Base-by-base conservation (phyloP, 2,113 vertebrate species). In the Anolis carolinensis region DNA sequence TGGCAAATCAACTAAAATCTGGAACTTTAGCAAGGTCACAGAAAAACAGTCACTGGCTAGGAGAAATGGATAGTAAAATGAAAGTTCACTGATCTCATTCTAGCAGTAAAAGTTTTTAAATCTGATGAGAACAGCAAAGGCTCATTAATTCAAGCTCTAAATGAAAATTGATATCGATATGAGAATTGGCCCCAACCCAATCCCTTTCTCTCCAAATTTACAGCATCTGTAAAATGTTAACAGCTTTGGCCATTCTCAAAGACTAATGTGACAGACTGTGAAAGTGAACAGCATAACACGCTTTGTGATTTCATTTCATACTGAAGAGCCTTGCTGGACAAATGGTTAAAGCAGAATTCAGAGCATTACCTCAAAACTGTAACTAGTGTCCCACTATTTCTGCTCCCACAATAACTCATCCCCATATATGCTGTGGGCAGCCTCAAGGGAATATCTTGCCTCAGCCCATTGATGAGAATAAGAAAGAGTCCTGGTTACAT, bases 131-230 rank as follows among this genome's bases (percentile, higher is more conserved):
- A 86, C 62, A 2, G 23, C 50, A 91, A 88, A 65, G 67, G 70
- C 10, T 86, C 79, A 59, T 82, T 91, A 94, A 88, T 68, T 90
- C 81, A 84, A 36, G 80, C 84, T 89, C 14, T 30, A 79, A 34
- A 88, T 81, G 34, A 92, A 91, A 94, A 90, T 9, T 18, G 6
- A 84, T 90, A 93, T 71, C 77, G 91, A 91, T 84, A 91, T 62
- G 74, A 55, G 48, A 91, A 70, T 44, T 11, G 21, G 48, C 81
- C 74, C n/a, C 76, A 44, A 82, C 62, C 77, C n/a, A 70, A 80
- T 32, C 72, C 62, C 88, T 50, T 7, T 84, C 80, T 7, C 34
- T 13, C 67, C 9, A 68, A 27, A 30, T 67, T 72, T 76, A 13
- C 1, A 82, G 32, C 9, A 34, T 21, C 63, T 23, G 18, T 10